A percentile compares a stretch with the other conserved stretches of the same genome.
Evolutionary conservation across 2,113 vertebrate genomes (phyloP).

Genomic region (Eublepharis macularius): DNA sequence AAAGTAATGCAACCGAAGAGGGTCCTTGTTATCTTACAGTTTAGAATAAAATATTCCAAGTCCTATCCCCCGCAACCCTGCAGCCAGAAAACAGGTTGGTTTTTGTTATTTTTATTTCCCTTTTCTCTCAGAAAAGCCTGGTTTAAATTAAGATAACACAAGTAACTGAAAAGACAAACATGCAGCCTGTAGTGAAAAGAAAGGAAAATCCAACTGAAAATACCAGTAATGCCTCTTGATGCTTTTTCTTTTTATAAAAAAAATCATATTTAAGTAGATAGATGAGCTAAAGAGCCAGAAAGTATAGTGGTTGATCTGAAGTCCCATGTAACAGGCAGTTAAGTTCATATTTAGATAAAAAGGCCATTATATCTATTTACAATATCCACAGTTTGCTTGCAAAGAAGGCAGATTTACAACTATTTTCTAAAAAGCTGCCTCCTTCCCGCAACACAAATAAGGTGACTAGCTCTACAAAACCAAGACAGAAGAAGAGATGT

Average conservation of each 20-base stretch:
- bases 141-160: constrained; percentile 65
- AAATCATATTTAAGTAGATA: constrained; percentile 69
- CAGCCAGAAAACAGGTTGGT: constrained; percentile 18
- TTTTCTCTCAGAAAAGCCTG: constrained; percentile 68
- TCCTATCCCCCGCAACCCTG: constrained; percentile 50
- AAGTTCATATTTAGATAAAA: constrained; percentile 89
- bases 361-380: constrained; percentile 93
- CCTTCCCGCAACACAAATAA: constrained; percentile 65
- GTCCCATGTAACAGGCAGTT: constrained; percentile 88
- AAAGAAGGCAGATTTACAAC: constrained; percentile 80
- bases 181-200: constrained; percentile 59
- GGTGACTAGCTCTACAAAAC: constrained; percentile 75
- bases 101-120: constrained; percentile 13
- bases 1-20: constrained; percentile 60
- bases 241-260: constrained; percentile 42
- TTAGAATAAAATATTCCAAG: constrained; percentile 67
- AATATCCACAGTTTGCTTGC: constrained; percentile 87
- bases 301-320: constrained; percentile 84
- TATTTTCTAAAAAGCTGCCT: constrained; percentile 81
- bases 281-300: constrained; percentile 72
- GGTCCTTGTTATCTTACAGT: constrained; percentile 57
- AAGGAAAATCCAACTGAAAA: constrained; percentile 51
- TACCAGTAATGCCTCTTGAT: constrained; percentile 66
- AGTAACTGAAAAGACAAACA: constrained; percentile 72
- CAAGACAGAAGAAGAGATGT: constrained; percentile 65